phyloP scores from a whole-genome alignment of 2,113 vertebrate genomes.

The Cyanocitta stelleri region DNA sequence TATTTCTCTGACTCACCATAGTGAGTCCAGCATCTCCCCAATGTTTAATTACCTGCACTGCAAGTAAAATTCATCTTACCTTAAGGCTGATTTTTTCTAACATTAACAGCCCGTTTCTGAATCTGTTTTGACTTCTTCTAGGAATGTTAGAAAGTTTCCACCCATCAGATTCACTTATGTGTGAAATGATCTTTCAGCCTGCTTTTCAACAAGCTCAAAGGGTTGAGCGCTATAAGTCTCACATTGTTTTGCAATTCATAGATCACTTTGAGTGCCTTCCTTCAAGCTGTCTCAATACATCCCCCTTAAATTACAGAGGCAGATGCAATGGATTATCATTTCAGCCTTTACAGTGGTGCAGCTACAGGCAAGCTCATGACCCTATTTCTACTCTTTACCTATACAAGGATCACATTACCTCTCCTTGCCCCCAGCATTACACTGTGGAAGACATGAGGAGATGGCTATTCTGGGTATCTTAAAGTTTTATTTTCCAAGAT shows the following conservation, averaged over 20 bases:
- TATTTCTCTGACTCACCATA: background rate
- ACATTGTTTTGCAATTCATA: background rate
- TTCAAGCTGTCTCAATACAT: background rate
- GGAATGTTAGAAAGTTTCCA: background rate
- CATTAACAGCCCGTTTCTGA: background rate
- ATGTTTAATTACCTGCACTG: background rate
- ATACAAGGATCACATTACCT: background rate
- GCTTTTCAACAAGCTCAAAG: background rate
- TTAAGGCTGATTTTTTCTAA: background rate
- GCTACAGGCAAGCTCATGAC: constrained; percentile 8
- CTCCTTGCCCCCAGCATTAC: background rate
- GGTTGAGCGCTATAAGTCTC: background rate
- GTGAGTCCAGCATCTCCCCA: background rate
- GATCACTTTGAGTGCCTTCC: background rate
- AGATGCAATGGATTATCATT: background rate
- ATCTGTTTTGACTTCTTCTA: background rate
- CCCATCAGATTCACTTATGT: background rate
- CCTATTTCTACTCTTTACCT: background rate
- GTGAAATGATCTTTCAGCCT: background rate
- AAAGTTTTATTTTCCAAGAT: background rate
- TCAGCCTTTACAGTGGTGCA: background rate
- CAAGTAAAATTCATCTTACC: background rate
- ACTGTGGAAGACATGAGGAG: background rate
- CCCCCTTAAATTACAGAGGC: background rate
- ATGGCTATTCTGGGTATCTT: background rate